Base-by-base conservation (phyloP, 2,797 vertebrate genomes). In the Lophius americanus region DNA sequence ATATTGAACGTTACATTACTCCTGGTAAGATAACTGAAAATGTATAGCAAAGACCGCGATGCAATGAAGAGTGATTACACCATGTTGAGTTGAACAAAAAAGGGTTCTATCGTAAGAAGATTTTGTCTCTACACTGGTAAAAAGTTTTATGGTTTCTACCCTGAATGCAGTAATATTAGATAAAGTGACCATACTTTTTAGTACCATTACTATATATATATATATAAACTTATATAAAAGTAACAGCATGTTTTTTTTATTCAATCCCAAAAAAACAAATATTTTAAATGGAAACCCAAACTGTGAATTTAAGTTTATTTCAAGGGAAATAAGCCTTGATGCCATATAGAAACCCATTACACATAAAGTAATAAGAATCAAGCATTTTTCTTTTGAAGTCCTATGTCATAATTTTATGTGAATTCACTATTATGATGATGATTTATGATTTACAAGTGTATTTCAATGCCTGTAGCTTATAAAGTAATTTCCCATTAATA, bases 151-250 rank as follows among this genome's bases (percentile, higher is more conserved):
- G 7, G 14, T 39, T n/a, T 60, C 0, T 38, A 8, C 2, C 6
- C 42, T 54, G 33, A 11, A 7, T 23, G 4, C 41, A 50, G 9
- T 47, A 6, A 23, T 9, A 37, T 36, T 35, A 37, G 4, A 37
- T 23, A 43, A 56, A 55, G 3, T 10, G 6, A 35, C 4, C 13
- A 33, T 3, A 49, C 13, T 2, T 43, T 46, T 63, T 35, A 56
- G 68, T 78, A 69, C 64, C 63, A 7, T 47, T 46, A 48, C 38
- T 9, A 36, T 14, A n/a, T n/a, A n/a, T n/a, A n/a, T n/a, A n/a
- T n/a, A n/a, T n/a, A n/a, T 49, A 7, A 4, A 63, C 2, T 23
- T 23, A 23, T 23, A 23, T 23, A 23, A 23, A 23, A 54, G 41
- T 9, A 43, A 10, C 37, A n/a, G 51, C 10, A 50, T 13, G 2